Conservation (phyloP, 2,888 invertebrate genomes). For the Pachycephus smyrnensis region DNA sequence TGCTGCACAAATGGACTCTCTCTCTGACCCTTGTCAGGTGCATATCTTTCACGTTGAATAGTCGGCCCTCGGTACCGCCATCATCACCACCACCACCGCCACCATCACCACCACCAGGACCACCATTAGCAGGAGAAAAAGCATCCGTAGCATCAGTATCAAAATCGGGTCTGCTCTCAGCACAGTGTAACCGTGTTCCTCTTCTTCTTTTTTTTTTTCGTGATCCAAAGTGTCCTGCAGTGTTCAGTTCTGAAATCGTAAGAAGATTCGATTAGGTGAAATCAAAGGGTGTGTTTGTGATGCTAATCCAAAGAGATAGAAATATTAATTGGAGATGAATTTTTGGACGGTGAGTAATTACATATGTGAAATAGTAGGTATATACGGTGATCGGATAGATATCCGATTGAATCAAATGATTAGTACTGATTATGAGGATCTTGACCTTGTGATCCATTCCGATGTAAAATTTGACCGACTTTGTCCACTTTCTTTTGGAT, state of each 20-base stretch:
- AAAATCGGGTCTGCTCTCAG: not conserved
- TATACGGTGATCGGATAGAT: not conserved
- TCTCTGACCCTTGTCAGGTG: constrained; percentile 61
- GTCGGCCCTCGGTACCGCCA: constrained; percentile 1
- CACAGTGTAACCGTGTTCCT: not conserved
- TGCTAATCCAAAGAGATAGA: not conserved
- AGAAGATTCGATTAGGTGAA: not conserved
- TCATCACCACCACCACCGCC: not conserved
- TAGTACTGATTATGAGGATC: not conserved
- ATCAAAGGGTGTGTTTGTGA: not conserved
- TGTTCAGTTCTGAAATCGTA: not conserved
- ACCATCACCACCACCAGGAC: not conserved
- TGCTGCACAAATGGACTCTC: constrained; percentile 57
- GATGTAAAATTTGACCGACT: not conserved
- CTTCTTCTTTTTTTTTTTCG: not conserved
- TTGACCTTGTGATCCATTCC: not conserved
- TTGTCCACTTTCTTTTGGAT: not conserved
- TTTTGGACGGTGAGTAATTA: not conserved
- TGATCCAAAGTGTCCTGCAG: not conserved
- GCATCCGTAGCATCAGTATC: constrained; percentile 55
- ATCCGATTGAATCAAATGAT: not conserved
- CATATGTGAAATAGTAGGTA: not conserved
- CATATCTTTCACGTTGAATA: constrained; percentile 45
- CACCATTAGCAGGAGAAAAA: not conserved
- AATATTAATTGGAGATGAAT: not conserved